Base-by-base conservation (phyloP, 2,888 invertebrate genomes). In the Hirtodrosophila trivittata region DNA sequence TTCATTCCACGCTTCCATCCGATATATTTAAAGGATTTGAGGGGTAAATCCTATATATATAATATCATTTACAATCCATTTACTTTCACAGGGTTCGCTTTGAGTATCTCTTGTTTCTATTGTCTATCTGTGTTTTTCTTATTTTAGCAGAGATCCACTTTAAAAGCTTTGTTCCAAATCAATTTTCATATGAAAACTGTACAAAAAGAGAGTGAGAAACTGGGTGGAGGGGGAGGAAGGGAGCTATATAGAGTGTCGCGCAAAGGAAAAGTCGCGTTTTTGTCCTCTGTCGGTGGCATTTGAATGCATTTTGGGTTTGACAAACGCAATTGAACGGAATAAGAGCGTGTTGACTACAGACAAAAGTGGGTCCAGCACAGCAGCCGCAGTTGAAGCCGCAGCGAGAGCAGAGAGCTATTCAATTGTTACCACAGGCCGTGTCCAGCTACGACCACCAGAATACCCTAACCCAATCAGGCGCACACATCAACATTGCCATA, bases 251-350 rank as follows among this genome's bases (percentile, higher is more conserved):
- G n/a, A n/a, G n/a, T n/a, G 12, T 5, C 14, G 14, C n/a, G 28
- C 8, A 14, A 38, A 32, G 52, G 7, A 21, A 47, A 51, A 49
- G 14, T 8, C 49, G 41, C 25, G 32, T 49, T 42, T 38, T 35
- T 65, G 32, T 25, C 37, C 38, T 28, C 69, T 58, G 74, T 52
- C 38, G 41, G n/a, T 67, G 67, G 76, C 62, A 65, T 57, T 76
- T 41, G 72, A 83, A 63, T 72, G 77, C 46, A 76, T 83, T 21
- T 83, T 76, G 56, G 73, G 60, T 65, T 68, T 69, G 62, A 55
- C 68, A 76, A 72, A 76, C 80, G 68, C 77, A 77, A 83, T 77
- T 83, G 80, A 76, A 83, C 81, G 63, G 59, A 77, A 80, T 57
- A 73, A 76, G 72, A 75, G 80, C 74, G 57, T 69, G 63, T 42